Percentiles rank a stretch among this genome's conserved stretches.
Conservation (phyloP, 1,140 invertebrate genomes). For the Drosophila busckii region DNA sequence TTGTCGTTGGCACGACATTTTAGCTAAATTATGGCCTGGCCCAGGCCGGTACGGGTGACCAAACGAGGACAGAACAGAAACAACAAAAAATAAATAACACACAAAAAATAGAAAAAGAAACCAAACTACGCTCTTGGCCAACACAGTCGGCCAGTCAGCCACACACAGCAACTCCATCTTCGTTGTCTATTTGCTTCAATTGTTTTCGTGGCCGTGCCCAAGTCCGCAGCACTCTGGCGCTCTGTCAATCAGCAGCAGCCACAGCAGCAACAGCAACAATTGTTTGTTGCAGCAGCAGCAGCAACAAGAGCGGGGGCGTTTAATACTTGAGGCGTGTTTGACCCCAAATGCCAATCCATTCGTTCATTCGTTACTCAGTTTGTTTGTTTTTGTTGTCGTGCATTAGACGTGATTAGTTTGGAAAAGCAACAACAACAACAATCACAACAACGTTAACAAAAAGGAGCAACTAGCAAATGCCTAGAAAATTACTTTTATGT, state of each 20-base stretch:
- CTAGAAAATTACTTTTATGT: conserved; percentile 17
- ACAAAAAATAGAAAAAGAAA: too few relatives aligned
- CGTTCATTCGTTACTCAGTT: conserved; percentile 8
- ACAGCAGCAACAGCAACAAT: not conserved
- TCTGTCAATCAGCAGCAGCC: conserved; percentile 50
- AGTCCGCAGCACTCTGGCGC: conserved; percentile 18
- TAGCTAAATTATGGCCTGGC: conserved; percentile 60
- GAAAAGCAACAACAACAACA: conserved; percentile 41
- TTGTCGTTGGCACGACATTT: conserved; percentile 51
- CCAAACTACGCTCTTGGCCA: not conserved
- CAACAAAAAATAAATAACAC: too few relatives aligned
- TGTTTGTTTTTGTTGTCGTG: conserved; percentile 46
- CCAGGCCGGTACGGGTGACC: conserved; percentile 21
- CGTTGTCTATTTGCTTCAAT: conserved; percentile 17
- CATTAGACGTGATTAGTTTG: conserved; percentile 73
- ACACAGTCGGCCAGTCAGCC: too few relatives aligned
- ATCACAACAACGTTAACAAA: not conserved
- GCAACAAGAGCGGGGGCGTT: conserved; percentile 19
- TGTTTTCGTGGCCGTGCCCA: conserved; percentile 58
- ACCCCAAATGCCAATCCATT: conserved; percentile 53
- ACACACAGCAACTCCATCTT: not conserved
- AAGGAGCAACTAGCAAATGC: not conserved
- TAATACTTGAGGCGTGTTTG: conserved; percentile 45
- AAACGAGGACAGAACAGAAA: conserved; percentile 66
- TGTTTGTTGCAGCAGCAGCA: conserved; percentile 1